phyloP scores from a whole-genome alignment of 2,888 invertebrate genomes.

The Chrysopilus asiliformis region DNA sequence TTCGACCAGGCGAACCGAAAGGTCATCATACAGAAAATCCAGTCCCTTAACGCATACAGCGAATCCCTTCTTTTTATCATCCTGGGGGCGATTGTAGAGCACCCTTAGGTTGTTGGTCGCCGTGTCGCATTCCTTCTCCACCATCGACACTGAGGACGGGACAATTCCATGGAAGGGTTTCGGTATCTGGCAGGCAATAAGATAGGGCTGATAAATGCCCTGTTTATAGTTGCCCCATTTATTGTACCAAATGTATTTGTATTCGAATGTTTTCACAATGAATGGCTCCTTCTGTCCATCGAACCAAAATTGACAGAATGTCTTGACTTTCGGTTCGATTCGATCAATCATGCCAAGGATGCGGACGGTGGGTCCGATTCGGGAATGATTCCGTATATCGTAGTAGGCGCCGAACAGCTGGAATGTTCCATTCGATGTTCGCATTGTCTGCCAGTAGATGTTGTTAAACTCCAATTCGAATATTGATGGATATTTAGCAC shows the following conservation, averaged over 20 bases:
- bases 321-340: conserved; percentile 68
- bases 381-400: conserved; percentile 63
- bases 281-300: conserved; percentile 70
- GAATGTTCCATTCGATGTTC: conserved; percentile 74
- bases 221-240: conserved; percentile 92
- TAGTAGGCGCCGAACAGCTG: conserved; percentile 83
- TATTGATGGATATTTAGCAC: conserved; percentile 75
- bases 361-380: conserved; percentile 70
- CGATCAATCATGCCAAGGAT: conserved; percentile 82
- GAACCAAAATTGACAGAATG: conserved; percentile 83
- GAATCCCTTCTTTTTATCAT: conserved; percentile 55
- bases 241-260: conserved; percentile 87
- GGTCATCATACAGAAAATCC: conserved; percentile 82
- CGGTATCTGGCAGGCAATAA: conserved; percentile 80
- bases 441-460: conserved; percentile 82
- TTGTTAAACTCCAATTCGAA: conserved; percentile 89
- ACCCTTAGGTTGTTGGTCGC: conserved; percentile 75
- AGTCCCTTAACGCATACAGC: conserved; percentile 90
- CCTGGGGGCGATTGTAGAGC: conserved; percentile 59
- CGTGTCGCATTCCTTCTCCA: conserved; percentile 72
- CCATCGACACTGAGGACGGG: conserved; percentile 74
- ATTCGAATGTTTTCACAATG: conserved; percentile 69
- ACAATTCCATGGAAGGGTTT: conserved; percentile 53
- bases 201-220: conserved; percentile 79
- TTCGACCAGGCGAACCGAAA: conserved; percentile 79